Evolutionary conservation across 2,113 vertebrate species (phyloP).

Genomic region (Esox niger): DNA sequence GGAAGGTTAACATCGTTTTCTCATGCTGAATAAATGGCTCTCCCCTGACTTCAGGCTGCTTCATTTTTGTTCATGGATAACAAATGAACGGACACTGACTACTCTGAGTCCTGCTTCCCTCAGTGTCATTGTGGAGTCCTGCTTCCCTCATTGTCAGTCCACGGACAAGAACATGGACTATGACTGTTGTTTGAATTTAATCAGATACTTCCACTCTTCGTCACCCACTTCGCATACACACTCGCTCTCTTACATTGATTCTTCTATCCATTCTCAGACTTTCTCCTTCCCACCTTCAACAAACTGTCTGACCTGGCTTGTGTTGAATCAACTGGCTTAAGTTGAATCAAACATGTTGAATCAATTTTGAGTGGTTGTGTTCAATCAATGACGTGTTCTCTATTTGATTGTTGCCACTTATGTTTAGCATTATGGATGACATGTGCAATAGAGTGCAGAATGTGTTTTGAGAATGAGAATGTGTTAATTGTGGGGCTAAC

Average conservation of each 20-base stretch:
- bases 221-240: not conserved
- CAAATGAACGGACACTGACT: too few species aligned
- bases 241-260: not conserved
- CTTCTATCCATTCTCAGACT: not conserved
- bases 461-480: not conserved
- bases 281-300: not conserved
- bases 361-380: not conserved
- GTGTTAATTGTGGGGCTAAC: too few species aligned
- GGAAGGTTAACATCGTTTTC: too few species aligned
- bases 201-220: conserved; percentile 7
- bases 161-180: conserved; percentile 14
- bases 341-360: not conserved
- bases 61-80: too few species aligned
- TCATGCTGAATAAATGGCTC: too few species aligned
- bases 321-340: too few species aligned
- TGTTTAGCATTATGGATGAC: not conserved
- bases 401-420: not conserved
- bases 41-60: too few species aligned
- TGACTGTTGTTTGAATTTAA: not conserved
- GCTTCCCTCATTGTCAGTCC: not conserved
- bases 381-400: not conserved
- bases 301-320: not conserved
- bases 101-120: too few species aligned
- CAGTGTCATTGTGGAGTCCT: too few species aligned
- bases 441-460: not conserved